Percentiles rank a stretch among this genome's conserved stretches.
These are phyloP conservation scores for Trileptium ribeirensis DNA, from an alignment of 2,888 invertebrate genomes.

Conservation along the genomic window DNA sequence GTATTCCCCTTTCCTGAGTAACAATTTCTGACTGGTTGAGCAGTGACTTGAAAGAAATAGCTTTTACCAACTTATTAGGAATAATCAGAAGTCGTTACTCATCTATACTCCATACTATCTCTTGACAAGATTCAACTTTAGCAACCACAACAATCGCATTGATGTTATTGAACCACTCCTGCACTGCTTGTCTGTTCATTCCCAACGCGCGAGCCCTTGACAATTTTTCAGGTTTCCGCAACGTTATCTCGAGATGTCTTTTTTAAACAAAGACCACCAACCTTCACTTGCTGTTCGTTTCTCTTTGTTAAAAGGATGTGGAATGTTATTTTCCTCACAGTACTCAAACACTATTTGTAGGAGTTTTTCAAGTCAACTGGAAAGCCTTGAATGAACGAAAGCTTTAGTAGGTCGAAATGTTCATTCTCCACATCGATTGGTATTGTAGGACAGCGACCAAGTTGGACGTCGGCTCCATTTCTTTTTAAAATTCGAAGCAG, in stretches of 20 bases:
- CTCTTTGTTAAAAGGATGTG: neutral
- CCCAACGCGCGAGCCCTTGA: neutral
- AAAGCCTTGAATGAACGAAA: too few relatives aligned
- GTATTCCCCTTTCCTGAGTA: neutral
- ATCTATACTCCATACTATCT: too few relatives aligned
- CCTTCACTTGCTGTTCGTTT: neutral
- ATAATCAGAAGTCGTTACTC: too few relatives aligned
- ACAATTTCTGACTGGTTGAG: neutral
- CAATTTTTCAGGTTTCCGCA: slow-evolving; percentile 1
- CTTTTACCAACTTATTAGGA: too few relatives aligned
- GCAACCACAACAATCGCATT: too few relatives aligned
- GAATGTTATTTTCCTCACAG: neutral
- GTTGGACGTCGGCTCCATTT: too few relatives aligned
- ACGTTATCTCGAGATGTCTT: neutral
- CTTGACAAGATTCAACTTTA: too few relatives aligned
- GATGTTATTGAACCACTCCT: neutral
- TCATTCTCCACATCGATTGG: too few relatives aligned
- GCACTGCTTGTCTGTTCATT: neutral
- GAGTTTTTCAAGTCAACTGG: too few relatives aligned
- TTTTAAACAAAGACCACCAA: neutral
- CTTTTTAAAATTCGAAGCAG: too few relatives aligned
- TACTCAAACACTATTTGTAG: neutral
- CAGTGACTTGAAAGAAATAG: neutral
- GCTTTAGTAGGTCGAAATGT: too few relatives aligned
- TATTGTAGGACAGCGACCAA: too few relatives aligned